A percentile compares a stretch with the other conserved stretches of the same genome.
Evolutionary conservation across 2,797 vertebrate species (phyloP).

Genomic region (Moxostoma hubbsi): DNA sequence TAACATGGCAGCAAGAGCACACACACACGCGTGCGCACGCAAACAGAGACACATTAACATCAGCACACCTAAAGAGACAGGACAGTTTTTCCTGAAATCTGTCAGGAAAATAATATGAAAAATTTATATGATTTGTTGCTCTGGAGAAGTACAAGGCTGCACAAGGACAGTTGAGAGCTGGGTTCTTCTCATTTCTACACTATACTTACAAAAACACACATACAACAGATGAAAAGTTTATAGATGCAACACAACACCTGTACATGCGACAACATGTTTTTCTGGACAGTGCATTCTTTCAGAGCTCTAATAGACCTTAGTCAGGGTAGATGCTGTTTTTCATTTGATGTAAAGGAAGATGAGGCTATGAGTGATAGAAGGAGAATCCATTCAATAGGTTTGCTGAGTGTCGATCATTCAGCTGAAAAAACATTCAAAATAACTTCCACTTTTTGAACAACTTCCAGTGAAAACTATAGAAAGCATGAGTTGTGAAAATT

Average conservation of each 20-base stretch:
- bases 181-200: conserved; percentile 3
- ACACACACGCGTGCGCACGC: conserved; percentile 15
- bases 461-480: too few relatives aligned
- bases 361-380: too few relatives aligned
- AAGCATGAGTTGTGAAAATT: too few relatives aligned
- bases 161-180: background rate
- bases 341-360: too few relatives aligned
- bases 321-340: too few relatives aligned
- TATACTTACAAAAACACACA: background rate
- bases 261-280: background rate
- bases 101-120: background rate
- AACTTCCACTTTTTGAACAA: too few relatives aligned
- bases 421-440: too few relatives aligned
- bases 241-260: background rate
- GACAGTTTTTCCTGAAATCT: background rate
- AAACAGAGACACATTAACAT: conserved; percentile 11
- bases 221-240: background rate
- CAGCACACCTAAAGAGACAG: background rate
- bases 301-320: too few relatives aligned
- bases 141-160: conserved; percentile 18
- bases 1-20: conserved; percentile 32
- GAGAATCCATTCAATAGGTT: too few relatives aligned
- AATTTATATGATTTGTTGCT: conserved; percentile 13
- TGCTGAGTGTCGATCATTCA: too few relatives aligned
- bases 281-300: too few relatives aligned